Evolutionary conservation across 2,797 vertebrate genomes (phyloP).

Genomic region (Phalanger gymnotis): DNA sequence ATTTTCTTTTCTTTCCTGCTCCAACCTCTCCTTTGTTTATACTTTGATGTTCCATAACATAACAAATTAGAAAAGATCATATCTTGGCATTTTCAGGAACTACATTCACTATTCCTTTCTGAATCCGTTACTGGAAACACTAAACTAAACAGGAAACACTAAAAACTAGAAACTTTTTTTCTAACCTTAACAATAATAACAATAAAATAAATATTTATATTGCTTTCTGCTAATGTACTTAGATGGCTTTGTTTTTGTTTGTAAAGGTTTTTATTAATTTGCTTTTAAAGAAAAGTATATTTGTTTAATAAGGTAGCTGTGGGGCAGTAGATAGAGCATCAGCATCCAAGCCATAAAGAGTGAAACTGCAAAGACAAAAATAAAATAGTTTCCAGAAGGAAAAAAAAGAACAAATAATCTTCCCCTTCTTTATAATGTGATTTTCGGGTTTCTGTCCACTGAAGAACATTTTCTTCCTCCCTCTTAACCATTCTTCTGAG

Average conservation of each 20-base stretch:
- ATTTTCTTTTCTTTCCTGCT: not conserved
- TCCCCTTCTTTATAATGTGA: too few species aligned
- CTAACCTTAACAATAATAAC: not conserved
- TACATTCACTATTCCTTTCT: slow-evolving; percentile 7
- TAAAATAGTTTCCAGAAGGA: too few species aligned
- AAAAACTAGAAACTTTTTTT: too few species aligned
- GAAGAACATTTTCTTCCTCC: too few species aligned
- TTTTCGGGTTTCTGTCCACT: too few species aligned
- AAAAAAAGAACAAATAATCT: too few species aligned
- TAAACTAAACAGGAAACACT: too few species aligned
- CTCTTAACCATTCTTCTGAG: too few species aligned
- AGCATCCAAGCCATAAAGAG: not conserved
- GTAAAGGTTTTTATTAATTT: not conserved
- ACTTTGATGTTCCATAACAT: not conserved
- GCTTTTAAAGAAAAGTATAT: not conserved
- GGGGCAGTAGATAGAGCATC: not conserved
- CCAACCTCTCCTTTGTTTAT: not conserved
- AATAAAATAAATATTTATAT: slow-evolving; percentile 34
- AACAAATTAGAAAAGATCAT: slow-evolving; percentile 7
- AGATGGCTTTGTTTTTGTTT: slow-evolving; percentile 26
- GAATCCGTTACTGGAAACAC: slow-evolving; percentile 14
- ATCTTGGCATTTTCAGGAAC: slow-evolving; percentile 7
- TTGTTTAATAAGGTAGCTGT: not conserved
- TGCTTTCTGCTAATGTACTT: not conserved
- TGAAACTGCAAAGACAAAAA: too few species aligned